A percentile compares a stretch with the other conserved stretches of the same genome.
Conservation (phyloP, 92 coral and sea anemone genomes). For the Plumapathes pennacea region DNA sequence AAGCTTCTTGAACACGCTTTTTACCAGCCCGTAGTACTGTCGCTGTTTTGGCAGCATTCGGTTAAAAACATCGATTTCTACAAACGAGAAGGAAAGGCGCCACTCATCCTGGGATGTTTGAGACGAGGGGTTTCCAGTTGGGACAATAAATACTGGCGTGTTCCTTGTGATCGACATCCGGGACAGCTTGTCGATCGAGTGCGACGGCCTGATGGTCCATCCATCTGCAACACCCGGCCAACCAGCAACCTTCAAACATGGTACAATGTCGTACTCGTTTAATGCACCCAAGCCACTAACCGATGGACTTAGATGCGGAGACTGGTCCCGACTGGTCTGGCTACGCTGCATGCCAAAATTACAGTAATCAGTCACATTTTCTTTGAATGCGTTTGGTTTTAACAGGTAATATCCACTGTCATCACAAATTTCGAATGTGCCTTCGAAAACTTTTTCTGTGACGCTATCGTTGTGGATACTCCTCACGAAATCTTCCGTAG, state of each 20-base stretch:
- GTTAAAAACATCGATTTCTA: constrained; percentile 26
- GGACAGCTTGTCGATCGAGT: background rate
- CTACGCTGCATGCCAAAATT: constrained; percentile 30
- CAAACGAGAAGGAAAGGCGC: constrained; percentile 44
- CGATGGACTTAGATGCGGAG: constrained; percentile 25
- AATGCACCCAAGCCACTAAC: constrained; percentile 40
- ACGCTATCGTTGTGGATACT: background rate
- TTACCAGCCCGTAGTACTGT: constrained; percentile 24
- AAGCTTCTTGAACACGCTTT: constrained; percentile 22
- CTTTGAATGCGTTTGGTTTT: constrained; percentile 25
- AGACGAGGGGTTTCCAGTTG: constrained; percentile 34
- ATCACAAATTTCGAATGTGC: constrained; percentile 5
- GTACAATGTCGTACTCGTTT: constrained; percentile 41
- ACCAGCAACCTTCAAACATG: constrained; percentile 26
- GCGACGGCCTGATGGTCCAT: constrained; percentile 2
- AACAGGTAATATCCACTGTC: constrained; percentile 6
- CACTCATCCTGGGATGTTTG: constrained; percentile 14
- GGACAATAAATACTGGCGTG: constrained; percentile 29
- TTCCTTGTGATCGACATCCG: constrained; percentile 1
- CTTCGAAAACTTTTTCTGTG: constrained; percentile 13
- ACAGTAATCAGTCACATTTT: constrained; percentile 23
- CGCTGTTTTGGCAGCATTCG: constrained; percentile 19
- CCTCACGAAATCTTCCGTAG: constrained; percentile 2
- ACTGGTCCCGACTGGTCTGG: constrained; percentile 2
- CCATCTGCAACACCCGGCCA: constrained; percentile 24